Conservation (phyloP, 2,113 vertebrate genomes). For the Oryctolagus cuniculus region DNA sequence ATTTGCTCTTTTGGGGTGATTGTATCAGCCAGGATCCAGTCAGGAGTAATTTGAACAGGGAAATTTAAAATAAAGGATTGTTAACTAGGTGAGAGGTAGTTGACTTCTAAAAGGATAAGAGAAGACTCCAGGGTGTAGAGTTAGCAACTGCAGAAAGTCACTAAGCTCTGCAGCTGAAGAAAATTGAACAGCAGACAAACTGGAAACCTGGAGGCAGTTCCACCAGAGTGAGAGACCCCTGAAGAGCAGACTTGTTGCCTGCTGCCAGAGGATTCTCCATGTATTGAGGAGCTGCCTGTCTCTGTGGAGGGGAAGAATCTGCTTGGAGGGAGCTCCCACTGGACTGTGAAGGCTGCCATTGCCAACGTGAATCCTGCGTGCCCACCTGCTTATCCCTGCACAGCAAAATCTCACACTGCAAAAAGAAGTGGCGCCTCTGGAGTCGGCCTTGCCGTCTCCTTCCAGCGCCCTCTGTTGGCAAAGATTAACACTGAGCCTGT, state of each 20-base stretch:
- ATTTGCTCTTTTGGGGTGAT: constrained; percentile 12
- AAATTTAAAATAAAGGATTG: constrained; percentile 42
- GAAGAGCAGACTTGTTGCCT: neutral
- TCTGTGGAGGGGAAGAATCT: neutral
- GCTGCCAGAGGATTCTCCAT: neutral
- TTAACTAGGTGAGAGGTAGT: constrained; percentile 5
- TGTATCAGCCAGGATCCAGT: neutral
- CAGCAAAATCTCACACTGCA: neutral
- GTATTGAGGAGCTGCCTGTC: neutral
- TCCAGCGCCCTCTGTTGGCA: neutral
- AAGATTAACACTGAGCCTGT: neutral
- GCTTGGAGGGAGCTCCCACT: neutral
- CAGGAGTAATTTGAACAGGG: neutral
- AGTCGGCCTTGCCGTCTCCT: neutral
- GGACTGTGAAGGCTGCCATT: neutral
- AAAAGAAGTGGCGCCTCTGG: constrained; percentile 14
- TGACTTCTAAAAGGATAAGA: constrained; percentile 25
- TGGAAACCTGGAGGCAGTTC: neutral
- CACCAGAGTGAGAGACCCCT: constrained; percentile 6
- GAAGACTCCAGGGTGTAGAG: neutral
- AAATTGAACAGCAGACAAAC: neutral
- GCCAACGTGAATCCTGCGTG: neutral
- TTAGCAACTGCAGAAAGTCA: neutral
- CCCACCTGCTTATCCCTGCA: neutral
- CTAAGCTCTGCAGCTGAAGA: neutral